A percentile compares a stretch with the other conserved stretches of the same genome.
phyloP scores from a whole-genome alignment of 2,797 vertebrate species.

The Chrysocyon brachyurus region DNA sequence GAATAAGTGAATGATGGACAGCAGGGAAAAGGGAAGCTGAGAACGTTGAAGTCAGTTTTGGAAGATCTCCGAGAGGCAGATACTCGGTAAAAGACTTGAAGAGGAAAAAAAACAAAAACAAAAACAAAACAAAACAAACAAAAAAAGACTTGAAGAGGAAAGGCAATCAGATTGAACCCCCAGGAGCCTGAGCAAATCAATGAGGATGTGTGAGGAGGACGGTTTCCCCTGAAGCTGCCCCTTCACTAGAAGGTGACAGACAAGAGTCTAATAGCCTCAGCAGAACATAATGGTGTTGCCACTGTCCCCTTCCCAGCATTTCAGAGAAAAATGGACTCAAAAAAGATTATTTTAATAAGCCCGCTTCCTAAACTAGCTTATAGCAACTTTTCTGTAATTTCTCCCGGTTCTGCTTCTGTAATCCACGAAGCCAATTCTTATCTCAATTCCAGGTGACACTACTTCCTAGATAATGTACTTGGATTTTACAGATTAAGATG shows the following conservation, averaged over 20 bases:
- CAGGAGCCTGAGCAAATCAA: background rate
- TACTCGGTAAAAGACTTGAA: background rate
- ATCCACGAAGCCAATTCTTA: background rate
- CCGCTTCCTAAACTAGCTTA: background rate
- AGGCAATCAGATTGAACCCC: background rate
- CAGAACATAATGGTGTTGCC: background rate
- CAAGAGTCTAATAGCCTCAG: background rate
- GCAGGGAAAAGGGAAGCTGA: background rate
- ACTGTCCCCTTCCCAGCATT: background rate
- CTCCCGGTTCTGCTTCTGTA: background rate
- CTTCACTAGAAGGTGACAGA: background rate
- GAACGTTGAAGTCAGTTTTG: background rate
- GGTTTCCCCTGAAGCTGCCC: background rate
- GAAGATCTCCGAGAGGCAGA: background rate
- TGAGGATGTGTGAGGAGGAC: background rate
- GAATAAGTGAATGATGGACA: background rate
- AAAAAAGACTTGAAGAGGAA: background rate
- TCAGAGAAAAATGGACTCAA: slow-evolving; percentile 52
- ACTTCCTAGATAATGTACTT: slow-evolving; percentile 27
- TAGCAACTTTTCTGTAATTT: background rate
- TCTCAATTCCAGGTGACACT: background rate
- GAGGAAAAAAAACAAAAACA: background rate
- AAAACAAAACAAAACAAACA: no score
- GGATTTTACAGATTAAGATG: slow-evolving; percentile 15
- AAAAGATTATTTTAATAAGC: background rate